Evolutionary conservation across 2,888 invertebrate species (phyloP).

Genomic region (Uropetala carovei): DNA sequence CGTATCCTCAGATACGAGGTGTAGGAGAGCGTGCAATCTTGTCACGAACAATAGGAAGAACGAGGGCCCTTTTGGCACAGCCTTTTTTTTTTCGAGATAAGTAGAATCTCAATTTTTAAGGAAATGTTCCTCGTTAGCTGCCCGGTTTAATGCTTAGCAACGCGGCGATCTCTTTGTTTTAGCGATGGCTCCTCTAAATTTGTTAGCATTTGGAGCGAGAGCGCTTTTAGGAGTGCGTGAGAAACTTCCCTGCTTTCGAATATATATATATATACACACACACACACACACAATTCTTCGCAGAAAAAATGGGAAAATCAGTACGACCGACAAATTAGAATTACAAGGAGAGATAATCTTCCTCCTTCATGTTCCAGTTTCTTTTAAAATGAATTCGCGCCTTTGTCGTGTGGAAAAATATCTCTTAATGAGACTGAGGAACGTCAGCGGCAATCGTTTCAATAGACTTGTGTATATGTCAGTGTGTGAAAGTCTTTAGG

Average conservation of each 20-base stretch:
- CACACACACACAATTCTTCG: background rate
- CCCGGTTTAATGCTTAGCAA: background rate
- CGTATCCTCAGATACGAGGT: background rate
- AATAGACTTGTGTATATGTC: too few relatives aligned
- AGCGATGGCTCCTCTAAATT: background rate
- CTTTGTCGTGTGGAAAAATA: background rate
- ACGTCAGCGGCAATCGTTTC: too few relatives aligned
- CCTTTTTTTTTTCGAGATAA: background rate
- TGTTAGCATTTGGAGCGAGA: background rate
- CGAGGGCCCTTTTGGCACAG: background rate
- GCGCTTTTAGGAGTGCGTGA: background rate
- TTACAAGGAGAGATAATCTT: constrained; percentile 1
- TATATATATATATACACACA: background rate
- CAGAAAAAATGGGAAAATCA: background rate
- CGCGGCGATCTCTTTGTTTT: background rate
- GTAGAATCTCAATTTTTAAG: background rate
- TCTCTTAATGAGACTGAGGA: background rate
- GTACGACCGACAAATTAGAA: background rate
- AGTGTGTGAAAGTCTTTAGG: too few relatives aligned
- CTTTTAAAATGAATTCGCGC: background rate
- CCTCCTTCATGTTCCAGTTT: background rate
- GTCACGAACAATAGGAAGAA: background rate
- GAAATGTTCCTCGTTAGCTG: background rate
- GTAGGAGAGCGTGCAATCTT: background rate
- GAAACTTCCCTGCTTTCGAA: background rate